Evolutionary conservation across 1,140 invertebrate species (phyloP), one percentile per base, ranked within the genome.

Genomic region (Anoplophora glabripennis): DNA sequence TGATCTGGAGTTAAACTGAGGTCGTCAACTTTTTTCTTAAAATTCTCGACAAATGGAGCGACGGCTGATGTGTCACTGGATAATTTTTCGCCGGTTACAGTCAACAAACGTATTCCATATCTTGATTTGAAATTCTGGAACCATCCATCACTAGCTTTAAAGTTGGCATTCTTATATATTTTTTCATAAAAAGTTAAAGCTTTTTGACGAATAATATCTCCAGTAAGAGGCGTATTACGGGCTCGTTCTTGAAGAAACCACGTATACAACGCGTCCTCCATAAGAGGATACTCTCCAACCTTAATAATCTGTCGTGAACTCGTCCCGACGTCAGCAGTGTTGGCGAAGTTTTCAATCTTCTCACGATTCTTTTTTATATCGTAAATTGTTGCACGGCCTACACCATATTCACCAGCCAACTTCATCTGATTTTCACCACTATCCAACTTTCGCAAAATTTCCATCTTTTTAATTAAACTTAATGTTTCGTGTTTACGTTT

Each of bases 51-150:
- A 49, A 59, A 59, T 38, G 45, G 45, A 17, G 48, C 4, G 9
- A 71, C 68, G 46, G 57, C 56, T 61, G 56, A 44, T 18, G 48
- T 12, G 7, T 33, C 28, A 63, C 63, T 74, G 60, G 46, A 65
- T 67, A 55, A 70, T 69, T 45, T 57, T 36, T 49, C 38, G 69
- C 60, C 67, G 69, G 71, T 63, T 72, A 72, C 59, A 67, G 63
- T 67, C 48, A 73, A 57, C 34, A 66, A 65, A 64, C 70, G 67
- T 66, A 75, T 72, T 14, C 69, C 69, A 68, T 70, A 68, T 55
- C 71, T 63, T 54, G 48, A 65, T 70, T 75, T 74, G 47, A 74
- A 73, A 47, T 65, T 35, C 18, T 66, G 15, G 14, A 69, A 34
- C 67, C 67, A 69, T 15, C 42, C 42, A 8, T 15, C n/a, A 33